These are phyloP conservation scores for Cantharis flavilabris DNA, from an alignment of 2,888 invertebrate species.

Conservation along the genomic window DNA sequence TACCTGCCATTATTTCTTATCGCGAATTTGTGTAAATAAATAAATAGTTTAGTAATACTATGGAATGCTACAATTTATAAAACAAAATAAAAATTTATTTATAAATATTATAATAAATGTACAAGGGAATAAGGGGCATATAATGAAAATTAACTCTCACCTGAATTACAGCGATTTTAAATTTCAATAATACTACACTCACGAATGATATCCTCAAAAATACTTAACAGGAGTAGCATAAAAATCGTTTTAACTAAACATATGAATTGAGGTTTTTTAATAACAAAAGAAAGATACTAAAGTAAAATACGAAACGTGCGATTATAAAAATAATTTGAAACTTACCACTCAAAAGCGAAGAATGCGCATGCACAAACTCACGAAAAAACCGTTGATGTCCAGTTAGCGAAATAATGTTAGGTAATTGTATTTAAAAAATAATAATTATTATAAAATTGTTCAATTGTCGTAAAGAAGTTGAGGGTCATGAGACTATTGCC, in stretches of 20 bases:
- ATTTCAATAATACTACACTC: background rate
- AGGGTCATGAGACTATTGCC: constrained; percentile 26
- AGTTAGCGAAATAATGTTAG: background rate
- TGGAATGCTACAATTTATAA: background rate
- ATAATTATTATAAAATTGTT: background rate
- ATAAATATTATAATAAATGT: too few relatives aligned
- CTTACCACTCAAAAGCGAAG: background rate
- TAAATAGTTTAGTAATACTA: background rate
- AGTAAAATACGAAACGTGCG: background rate
- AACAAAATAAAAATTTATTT: too few relatives aligned
- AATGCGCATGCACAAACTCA: background rate
- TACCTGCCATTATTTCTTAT: background rate
- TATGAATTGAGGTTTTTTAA: background rate
- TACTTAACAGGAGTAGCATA: background rate
- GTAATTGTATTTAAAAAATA: background rate
- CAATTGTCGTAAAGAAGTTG: constrained; percentile 15
- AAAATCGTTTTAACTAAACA: background rate
- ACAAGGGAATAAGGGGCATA: too few relatives aligned
- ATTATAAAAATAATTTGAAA: background rate
- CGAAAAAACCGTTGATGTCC: background rate
- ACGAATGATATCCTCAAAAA: background rate
- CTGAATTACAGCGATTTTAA: background rate
- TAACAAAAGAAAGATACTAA: background rate
- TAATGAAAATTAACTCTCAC: background rate
- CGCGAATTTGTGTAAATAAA: background rate